Evolutionary conservation across 2,888 invertebrate species (phyloP).

Genomic region (Craniophora ligustri): DNA sequence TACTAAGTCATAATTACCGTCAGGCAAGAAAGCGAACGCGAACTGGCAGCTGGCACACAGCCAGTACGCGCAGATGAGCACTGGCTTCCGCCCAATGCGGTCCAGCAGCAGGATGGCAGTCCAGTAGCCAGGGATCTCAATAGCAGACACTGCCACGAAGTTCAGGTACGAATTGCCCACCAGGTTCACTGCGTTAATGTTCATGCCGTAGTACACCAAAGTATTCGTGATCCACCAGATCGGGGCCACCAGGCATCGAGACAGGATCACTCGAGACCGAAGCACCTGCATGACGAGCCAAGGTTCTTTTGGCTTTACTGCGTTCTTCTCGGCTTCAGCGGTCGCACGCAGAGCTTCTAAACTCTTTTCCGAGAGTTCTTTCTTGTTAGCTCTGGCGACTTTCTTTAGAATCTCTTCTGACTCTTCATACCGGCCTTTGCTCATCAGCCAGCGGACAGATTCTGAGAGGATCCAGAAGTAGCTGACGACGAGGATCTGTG

Average conservation of each 20-base stretch:
- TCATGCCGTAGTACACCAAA: conserved; percentile 92
- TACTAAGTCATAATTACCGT: conserved; percentile 84
- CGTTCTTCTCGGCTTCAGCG: conserved; percentile 72
- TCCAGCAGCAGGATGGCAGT: conserved; percentile 90
- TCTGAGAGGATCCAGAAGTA: conserved; percentile 93
- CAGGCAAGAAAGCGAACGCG: conserved; percentile 88
- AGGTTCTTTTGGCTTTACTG: conserved; percentile 70
- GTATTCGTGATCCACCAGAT: conserved; percentile 92
- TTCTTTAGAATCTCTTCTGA: conserved; percentile 90
- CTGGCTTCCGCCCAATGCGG: conserved; percentile 89
- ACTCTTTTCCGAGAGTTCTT: conserved; percentile 87
- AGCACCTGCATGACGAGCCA: conserved; percentile 74
- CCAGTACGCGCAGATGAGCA: conserved; percentile 89
- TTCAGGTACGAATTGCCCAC: conserved; percentile 91
- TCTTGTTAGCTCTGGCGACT: conserved; percentile 90
- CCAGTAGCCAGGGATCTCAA: conserved; percentile 93
- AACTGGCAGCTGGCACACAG: conserved; percentile 90
- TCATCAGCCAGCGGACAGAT: conserved; percentile 93
- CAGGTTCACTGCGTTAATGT: conserved; percentile 90
- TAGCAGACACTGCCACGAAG: conserved; percentile 90
- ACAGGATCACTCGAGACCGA: conserved; percentile 68
- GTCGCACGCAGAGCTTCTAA: conserved; percentile 76
- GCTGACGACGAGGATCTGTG: conserved; percentile 90
- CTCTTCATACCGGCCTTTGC: conserved; percentile 90
- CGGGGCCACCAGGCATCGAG: conserved; percentile 77